These are phyloP conservation scores for Macheiramphus alcinus DNA, from an alignment of 2,113 vertebrate genomes.

Conservation along the genomic window DNA sequence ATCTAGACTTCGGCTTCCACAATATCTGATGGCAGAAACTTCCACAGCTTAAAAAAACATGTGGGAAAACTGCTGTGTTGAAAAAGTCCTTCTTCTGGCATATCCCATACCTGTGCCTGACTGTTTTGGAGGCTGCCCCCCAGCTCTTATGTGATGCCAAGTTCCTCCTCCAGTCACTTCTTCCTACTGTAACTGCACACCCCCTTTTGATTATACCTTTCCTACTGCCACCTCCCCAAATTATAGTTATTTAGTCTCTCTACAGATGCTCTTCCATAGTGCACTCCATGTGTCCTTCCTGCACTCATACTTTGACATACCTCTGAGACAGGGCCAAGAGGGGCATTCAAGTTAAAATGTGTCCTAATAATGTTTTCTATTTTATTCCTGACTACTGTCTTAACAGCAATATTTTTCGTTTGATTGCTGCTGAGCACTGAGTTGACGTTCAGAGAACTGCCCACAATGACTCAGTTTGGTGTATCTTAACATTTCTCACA, in stretches of 20 bases:
- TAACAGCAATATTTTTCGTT: background rate
- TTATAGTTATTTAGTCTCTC: background rate
- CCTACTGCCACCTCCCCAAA: background rate
- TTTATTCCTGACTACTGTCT: background rate
- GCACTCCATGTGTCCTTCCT: rapidly evolving
- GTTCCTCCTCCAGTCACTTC: background rate
- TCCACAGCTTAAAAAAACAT: background rate
- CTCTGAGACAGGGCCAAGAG: background rate
- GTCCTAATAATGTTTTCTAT: background rate
- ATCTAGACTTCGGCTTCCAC: background rate
- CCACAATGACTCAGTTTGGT: background rate
- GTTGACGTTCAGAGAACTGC: background rate
- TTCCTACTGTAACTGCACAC: background rate
- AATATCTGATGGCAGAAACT: background rate
- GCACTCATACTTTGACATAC: background rate
- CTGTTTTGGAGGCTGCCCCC: background rate
- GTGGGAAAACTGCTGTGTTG: background rate
- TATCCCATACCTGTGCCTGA: background rate
- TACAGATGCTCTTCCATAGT: background rate
- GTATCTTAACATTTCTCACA: background rate
- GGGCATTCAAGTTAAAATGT: background rate
- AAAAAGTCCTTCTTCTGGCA: background rate
- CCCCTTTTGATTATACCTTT: background rate
- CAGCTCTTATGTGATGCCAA: background rate
- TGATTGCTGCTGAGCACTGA: background rate